phyloP scores from a whole-genome alignment of 2,113 vertebrate species.

The Phyllostomus hastatus region DNA sequence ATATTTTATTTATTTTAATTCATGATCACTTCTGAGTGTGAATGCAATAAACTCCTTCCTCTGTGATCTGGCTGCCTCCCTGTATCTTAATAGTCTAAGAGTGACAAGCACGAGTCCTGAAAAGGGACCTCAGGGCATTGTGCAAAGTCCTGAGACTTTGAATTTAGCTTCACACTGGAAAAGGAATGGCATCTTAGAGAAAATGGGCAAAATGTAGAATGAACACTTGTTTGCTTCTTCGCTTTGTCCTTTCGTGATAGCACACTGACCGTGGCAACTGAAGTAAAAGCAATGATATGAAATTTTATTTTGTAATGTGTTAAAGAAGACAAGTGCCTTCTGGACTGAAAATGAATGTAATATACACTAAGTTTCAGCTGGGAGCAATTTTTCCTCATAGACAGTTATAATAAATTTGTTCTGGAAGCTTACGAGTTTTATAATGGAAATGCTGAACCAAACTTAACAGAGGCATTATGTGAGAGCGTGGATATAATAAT shows the following conservation, averaged over 20 bases:
- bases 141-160: not conserved
- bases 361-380: not conserved
- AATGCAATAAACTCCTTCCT: not conserved
- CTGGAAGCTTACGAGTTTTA: constrained; percentile 53
- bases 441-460: constrained; percentile 50
- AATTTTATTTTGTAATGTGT: constrained; percentile 47
- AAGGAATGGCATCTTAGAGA: not conserved
- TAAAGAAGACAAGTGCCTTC: not conserved
- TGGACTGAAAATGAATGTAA: not conserved
- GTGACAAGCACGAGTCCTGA: not conserved
- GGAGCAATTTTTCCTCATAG: not conserved
- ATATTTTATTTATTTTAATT: constrained; percentile 11
- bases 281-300: not conserved
- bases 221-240: not conserved
- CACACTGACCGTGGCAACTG: not conserved
- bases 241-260: not conserved
- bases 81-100: not conserved
- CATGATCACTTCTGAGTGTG: not conserved
- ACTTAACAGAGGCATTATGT: not conserved
- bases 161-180: not conserved
- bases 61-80: not conserved
- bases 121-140: not conserved
- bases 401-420: constrained; percentile 15
- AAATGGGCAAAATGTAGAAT: not conserved
- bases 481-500: not conserved